A percentile compares a stretch with the other conserved stretches of the same genome.
Conservation (phyloP, 30 jellyfish, hydroid and myxozoan genomes). For the Morbakka virulenta region DNA sequence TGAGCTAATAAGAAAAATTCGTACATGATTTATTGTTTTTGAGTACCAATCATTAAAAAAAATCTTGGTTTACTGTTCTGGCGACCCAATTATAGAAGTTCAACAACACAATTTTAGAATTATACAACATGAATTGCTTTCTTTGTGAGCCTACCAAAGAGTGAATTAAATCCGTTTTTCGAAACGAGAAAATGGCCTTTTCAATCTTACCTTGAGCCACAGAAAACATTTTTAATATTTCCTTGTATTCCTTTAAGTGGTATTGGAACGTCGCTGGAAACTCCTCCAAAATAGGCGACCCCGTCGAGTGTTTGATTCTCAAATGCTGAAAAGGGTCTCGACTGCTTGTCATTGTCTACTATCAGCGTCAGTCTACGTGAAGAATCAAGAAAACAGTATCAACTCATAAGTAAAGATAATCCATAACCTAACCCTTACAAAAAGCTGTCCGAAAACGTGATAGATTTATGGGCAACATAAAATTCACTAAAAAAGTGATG, state of each 20-base stretch:
- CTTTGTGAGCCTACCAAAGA: neutral
- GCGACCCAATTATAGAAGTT: no score
- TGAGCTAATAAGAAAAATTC: no score
- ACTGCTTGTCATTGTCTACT: conserved; percentile 47
- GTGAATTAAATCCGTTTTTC: neutral
- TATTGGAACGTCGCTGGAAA: conserved; percentile 27
- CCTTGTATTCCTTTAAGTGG: conserved; percentile 56
- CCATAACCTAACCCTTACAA: no score
- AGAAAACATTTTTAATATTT: conserved; percentile 38
- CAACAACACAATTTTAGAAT: no score
- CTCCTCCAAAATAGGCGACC: conserved; percentile 45
- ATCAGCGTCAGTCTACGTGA: conserved; percentile 17
- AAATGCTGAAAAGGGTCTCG: conserved; percentile 19
- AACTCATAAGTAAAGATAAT: no score
- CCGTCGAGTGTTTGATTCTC: conserved; percentile 13
- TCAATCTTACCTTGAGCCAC: conserved; percentile 39
- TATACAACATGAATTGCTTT: no score
- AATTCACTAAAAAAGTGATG: no score
- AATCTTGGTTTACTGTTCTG: no score
- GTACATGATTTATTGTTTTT: no score
- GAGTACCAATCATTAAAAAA: no score
- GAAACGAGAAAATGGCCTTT: neutral
- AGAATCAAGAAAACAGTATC: neutral
- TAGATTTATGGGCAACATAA: no score
- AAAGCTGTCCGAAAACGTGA: no score